Percentiles rank a stretch among this genome's conserved stretches.
phyloP scores from a whole-genome alignment of 1,140 invertebrate species.

The Liolophura sinensis region DNA sequence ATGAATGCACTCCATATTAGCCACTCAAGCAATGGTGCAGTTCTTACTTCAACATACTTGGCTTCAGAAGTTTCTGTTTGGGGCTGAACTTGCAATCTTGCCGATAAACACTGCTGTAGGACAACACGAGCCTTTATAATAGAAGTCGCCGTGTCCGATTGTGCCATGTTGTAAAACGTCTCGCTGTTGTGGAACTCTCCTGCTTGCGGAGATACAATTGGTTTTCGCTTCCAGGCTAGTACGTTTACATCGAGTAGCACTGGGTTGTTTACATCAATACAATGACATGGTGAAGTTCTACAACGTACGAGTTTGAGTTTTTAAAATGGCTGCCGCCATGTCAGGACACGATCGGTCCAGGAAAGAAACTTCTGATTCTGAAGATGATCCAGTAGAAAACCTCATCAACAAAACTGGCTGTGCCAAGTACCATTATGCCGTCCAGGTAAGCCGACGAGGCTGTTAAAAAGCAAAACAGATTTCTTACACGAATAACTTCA shows the following conservation, averaged over 20 bases:
- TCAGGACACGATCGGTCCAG: constrained; percentile 26
- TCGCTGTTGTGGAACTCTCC: too few species aligned
- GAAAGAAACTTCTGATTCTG: constrained; percentile 25
- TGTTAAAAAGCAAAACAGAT: too few species aligned
- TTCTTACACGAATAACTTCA: too few species aligned
- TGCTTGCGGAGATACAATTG: too few species aligned
- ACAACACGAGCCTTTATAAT: constrained; percentile 20
- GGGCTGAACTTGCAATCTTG: constrained; percentile 38
- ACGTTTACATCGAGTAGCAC: too few species aligned
- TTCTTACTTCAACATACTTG: constrained; percentile 37
- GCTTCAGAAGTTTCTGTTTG: constrained; percentile 22
- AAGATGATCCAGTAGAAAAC: constrained; percentile 77
- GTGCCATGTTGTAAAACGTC: too few species aligned
- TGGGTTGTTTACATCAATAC: too few species aligned
- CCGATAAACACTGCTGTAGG: constrained; percentile 43
- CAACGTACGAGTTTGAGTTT: too few species aligned
- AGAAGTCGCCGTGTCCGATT: too few species aligned
- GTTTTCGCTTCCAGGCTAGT: too few species aligned
- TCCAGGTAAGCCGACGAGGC: constrained; percentile 66
- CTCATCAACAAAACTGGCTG: constrained; percentile 89
- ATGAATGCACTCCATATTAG: neutral
- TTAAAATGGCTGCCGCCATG: constrained; percentile 16
- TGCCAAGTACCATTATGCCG: constrained; percentile 81
- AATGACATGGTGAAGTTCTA: too few species aligned
- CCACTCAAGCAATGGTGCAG: neutral